A percentile compares a stretch with the other conserved stretches of the same genome.
These are phyloP conservation scores for Pachydiplax longipennis DNA, from an alignment of 2,888 invertebrate species.

Conservation along the genomic window DNA sequence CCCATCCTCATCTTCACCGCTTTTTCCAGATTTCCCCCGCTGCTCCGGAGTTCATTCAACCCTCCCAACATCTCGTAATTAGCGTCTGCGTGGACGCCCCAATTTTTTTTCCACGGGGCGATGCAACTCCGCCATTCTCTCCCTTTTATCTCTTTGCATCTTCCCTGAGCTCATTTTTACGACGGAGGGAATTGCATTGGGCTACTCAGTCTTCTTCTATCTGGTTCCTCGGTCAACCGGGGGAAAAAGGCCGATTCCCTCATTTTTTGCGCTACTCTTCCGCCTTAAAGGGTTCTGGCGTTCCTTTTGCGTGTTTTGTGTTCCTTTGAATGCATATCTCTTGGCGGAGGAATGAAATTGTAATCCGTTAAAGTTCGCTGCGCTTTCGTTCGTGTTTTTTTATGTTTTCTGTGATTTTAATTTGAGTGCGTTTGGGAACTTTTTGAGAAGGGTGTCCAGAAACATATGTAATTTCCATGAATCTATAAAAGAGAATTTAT, in stretches of 20 bases:
- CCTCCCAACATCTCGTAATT: constrained; percentile 11
- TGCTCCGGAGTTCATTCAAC: constrained; percentile 5
- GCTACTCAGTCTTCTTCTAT: neutral
- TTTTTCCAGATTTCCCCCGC: neutral
- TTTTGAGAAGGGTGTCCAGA: too few species aligned
- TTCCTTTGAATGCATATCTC: too few species aligned
- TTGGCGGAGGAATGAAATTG: too few species aligned
- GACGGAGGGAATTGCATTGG: neutral
- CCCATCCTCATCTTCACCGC: neutral
- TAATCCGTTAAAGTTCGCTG: too few species aligned
- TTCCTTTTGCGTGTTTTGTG: too few species aligned
- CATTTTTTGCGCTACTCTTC: too few species aligned
- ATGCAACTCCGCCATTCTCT: neutral
- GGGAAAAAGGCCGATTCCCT: neutral
- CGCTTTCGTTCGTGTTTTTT: too few species aligned
- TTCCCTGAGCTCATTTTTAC: neutral
- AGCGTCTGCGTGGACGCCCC: neutral
- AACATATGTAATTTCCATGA: too few species aligned
- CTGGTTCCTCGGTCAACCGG: neutral
- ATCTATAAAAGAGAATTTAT: too few species aligned
- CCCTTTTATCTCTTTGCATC: neutral
- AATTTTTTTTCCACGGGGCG: neutral
- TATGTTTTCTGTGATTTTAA: too few species aligned
- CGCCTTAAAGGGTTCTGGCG: too few species aligned
- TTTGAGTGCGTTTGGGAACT: too few species aligned